Base-by-base conservation (phyloP, 1,140 invertebrate genomes). In the Zaprionus inermis region DNA sequence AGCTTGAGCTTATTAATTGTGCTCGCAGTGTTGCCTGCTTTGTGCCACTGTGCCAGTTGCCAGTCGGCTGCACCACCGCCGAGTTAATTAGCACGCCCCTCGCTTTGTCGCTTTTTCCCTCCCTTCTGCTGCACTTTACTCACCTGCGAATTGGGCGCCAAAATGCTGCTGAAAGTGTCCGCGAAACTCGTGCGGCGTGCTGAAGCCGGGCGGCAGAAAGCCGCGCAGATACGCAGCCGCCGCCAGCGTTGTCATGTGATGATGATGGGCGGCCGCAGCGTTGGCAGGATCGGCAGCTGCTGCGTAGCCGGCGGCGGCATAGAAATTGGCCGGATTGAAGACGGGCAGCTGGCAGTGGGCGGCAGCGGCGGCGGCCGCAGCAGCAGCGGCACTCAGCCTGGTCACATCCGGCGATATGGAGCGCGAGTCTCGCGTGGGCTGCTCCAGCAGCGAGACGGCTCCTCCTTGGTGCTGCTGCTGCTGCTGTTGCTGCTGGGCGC, bases 101-200 rank as follows among this genome's bases (percentile, higher is more conserved):
- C 24, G 4, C 34, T 54, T 49, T 57, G 14, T 41, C 22, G 3
- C 24, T 18, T 16, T 22, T 30, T 24, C 14, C 7, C 49, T 38
- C 12, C n/a, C 28, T 5, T 28, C 28, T 16, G n/a, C 41, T 14
- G 71, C 79, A 38, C 51, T 7, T 7, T 3, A 92, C 91, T 91
- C 71, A 92, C 91, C 91, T 78, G 86, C 90, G 68, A 92, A 92
- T 71, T 92, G 91, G 5, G 81, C 80, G 11, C 85, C 86, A 36
- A 92, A 92, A 63, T 92, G 91, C 64, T 92, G 91, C 57, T 92
- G 91, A 57, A 92, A 92, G 52, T 92, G 91, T 6, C 91, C 91
- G 14, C 91, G 90, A 59, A 92, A 92, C 54, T 92, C 91, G 57
- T 92, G 91, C 6, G 91, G 91, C 70, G 91, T 91, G 36, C 79